phyloP scores from a whole-genome alignment of 2,888 invertebrate genomes.

The Synergus itoensis region DNA sequence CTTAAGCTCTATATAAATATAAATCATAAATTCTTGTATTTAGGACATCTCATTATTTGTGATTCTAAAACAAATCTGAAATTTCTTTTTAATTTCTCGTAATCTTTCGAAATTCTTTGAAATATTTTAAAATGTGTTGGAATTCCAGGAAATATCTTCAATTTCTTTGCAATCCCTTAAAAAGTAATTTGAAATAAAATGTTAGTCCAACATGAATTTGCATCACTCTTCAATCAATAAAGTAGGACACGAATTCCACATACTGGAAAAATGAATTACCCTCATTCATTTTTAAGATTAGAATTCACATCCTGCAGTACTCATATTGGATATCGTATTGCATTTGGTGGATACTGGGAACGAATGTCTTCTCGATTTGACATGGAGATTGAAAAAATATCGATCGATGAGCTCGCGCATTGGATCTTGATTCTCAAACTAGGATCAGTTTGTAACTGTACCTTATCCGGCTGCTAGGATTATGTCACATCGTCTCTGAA shows the following conservation, averaged over 20 bases:
- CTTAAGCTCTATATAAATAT: too few relatives aligned
- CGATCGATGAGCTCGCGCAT: constrained; percentile 16
- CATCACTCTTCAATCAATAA: background rate
- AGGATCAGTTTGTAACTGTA: constrained; percentile 43
- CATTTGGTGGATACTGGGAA: constrained; percentile 1
- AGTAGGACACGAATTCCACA: background rate
- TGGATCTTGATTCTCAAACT: constrained; percentile 22
- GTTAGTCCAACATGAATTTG: background rate
- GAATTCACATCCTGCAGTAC: background rate
- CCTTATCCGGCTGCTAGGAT: constrained; percentile 42
- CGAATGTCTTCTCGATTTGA: background rate
- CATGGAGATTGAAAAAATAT: constrained; percentile 2
- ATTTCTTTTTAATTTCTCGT: too few relatives aligned
- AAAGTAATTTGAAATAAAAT: background rate
- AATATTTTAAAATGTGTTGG: too few relatives aligned
- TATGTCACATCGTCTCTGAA: constrained; percentile 40
- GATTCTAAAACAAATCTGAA: too few relatives aligned
- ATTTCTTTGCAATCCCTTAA: too few relatives aligned
- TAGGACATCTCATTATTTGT: too few relatives aligned
- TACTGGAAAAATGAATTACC: constrained; percentile 12
- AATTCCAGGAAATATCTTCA: too few relatives aligned
- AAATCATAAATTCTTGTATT: too few relatives aligned
- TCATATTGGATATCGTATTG: background rate
- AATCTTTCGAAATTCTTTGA: too few relatives aligned
- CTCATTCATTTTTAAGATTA: constrained; percentile 17